These are phyloP conservation scores for Drosophila pegasa DNA, from an alignment of 2,888 invertebrate species.

Conservation along the genomic window DNA sequence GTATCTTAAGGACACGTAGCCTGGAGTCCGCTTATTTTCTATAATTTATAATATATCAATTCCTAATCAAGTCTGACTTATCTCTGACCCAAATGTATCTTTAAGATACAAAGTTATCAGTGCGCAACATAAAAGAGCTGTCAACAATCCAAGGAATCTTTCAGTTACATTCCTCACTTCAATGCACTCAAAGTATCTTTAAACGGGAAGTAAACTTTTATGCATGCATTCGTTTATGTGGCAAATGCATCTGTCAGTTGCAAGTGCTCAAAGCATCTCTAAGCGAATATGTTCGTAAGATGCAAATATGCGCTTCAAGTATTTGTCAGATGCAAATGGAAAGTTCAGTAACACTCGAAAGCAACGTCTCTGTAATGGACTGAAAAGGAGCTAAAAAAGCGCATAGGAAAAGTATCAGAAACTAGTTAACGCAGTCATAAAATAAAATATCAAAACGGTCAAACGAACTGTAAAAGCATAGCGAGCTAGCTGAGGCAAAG, in stretches of 20 bases:
- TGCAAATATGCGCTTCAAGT: background rate
- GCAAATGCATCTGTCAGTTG: slow-evolving; percentile 2
- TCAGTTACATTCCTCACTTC: background rate
- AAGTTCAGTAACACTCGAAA: background rate
- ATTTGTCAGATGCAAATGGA: background rate
- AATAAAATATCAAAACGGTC: background rate
- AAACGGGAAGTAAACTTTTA: background rate
- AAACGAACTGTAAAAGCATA: background rate
- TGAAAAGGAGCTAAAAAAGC: too few species aligned
- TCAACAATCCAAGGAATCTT: background rate
- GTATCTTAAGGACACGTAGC: background rate
- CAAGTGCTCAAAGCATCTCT: background rate
- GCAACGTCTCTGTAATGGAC: background rate
- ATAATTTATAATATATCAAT: too few species aligned
- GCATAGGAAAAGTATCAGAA: background rate
- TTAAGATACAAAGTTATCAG: background rate
- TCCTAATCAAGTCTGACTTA: too few species aligned
- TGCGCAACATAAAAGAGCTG: background rate
- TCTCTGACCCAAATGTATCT: too few species aligned
- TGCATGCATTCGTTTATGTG: background rate
- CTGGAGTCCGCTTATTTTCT: too few species aligned
- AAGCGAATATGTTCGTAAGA: background rate
- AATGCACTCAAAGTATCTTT: background rate
- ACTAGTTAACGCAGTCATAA: background rate
- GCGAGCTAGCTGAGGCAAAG: background rate